A percentile compares a stretch with the other conserved stretches of the same genome.
phyloP scores from a whole-genome alignment of 2,113 vertebrate species.

The Saccopteryx bilineata region DNA sequence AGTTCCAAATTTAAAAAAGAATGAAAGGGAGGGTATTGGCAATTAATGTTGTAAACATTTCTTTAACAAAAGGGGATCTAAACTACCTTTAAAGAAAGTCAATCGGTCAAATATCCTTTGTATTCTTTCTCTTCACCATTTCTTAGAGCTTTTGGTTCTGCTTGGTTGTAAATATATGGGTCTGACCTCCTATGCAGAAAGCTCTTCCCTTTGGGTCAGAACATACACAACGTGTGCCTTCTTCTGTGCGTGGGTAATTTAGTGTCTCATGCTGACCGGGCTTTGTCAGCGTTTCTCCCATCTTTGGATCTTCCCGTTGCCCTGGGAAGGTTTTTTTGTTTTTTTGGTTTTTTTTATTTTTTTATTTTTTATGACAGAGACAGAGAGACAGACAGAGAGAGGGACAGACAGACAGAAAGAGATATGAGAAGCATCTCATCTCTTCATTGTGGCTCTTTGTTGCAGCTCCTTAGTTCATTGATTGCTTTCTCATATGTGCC shows the following conservation, averaged over 20 bases:
- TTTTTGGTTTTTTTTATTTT: too few relatives aligned
- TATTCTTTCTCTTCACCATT: background rate
- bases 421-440: too few relatives aligned
- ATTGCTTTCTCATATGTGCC: too few relatives aligned
- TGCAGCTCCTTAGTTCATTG: too few relatives aligned
- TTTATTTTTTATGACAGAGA: too few relatives aligned
- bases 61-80: conserved; percentile 1
- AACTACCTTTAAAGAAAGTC: conserved; percentile 17
- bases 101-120: background rate
- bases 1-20: background rate
- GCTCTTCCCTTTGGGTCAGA: background rate
- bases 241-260: background rate
- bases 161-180: background rate
- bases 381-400: too few relatives aligned
- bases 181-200: background rate
- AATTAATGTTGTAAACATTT: background rate
- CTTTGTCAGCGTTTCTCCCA: background rate
- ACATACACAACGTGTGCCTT: background rate
- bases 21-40: background rate
- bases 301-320: background rate
- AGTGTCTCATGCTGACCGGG: background rate
- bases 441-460: too few relatives aligned
- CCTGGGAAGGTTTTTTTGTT: background rate
- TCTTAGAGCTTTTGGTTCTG: background rate
- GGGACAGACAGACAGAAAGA: too few relatives aligned